Base-by-base conservation (phyloP, 1,140 invertebrate species). In the Anadara kagoshimensis region DNA sequence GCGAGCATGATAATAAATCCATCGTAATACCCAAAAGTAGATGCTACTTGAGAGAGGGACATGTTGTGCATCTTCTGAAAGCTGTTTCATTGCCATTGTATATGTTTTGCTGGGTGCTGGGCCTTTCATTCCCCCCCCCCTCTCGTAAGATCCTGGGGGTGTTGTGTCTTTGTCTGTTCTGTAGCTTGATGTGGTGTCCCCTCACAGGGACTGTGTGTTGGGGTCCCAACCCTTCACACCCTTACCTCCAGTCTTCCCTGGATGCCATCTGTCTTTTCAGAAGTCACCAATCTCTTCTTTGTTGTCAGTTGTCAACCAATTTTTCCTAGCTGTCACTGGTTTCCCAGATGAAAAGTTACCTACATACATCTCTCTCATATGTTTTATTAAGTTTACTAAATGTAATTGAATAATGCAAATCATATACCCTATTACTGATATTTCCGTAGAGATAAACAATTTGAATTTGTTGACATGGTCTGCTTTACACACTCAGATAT, bases 241-340 rank as follows among this genome's bases (percentile, higher is more conserved):
- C 57, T 22, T 70, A 8, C 53, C 62, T 41, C 58, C n/a, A 71
- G 61, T 63, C 58, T 70, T 70, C 61, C 45, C 58, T 53, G 58
- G 44, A 71, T 54, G 58, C 69, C 49, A 64, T 57, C 51, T 66
- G 59, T 71, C 61, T 71, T 41, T 63, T 49, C 47, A 71, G 69
- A 64, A 20, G 59, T 71, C 69, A 71, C 59, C 47, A 71, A n/a
- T 71, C 59, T 64, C 44, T 63, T 71, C 49, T 44, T 44, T 16
- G 54, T 58, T 47, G 64, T 51, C 64, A 54, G 24, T n/a, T n/a
- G n/a, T n/a, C n/a, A n/a, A n/a, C n/a, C n/a, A n/a, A n/a, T n/a
- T n/a, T n/a, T n/a, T n/a, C n/a, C n/a, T n/a, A n/a, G n/a, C n/a
- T n/a, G n/a, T n/a, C n/a, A n/a, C n/a, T n/a, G n/a, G n/a, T n/a